Percentiles rank a stretch among this genome's conserved stretches.
Evolutionary conservation across 2,797 vertebrate genomes (phyloP).

Genomic region (Alcedo atthis): DNA sequence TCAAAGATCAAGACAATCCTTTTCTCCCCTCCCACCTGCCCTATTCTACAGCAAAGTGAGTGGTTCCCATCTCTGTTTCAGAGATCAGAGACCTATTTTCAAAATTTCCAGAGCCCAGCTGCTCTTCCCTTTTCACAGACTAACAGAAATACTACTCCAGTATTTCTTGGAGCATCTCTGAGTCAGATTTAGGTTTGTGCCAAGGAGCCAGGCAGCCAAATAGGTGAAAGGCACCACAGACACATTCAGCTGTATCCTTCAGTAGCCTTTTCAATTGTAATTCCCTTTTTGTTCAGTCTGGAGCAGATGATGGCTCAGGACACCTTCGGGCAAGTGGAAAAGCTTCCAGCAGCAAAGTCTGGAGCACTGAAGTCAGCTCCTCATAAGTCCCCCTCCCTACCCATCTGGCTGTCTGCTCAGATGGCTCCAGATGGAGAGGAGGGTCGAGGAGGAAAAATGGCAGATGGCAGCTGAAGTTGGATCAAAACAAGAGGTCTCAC

Average conservation of each 20-base stretch:
- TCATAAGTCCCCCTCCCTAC: rapidly evolving
- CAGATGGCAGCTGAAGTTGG: conserved; percentile 17
- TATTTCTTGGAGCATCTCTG: neutral
- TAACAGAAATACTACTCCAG: neutral
- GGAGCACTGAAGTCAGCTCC: neutral
- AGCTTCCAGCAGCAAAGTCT: neutral
- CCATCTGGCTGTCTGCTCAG: neutral
- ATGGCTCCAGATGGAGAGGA: neutral
- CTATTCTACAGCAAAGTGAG: neutral
- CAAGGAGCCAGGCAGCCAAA: conserved; percentile 30
- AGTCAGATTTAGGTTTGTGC: conserved; percentile 29
- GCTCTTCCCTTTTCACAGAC: neutral
- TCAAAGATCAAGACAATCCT: neutral
- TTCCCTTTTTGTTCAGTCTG: neutral
- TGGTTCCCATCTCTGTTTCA: neutral
- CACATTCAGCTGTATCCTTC: neutral
- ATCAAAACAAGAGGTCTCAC: neutral
- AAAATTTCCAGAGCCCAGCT: neutral
- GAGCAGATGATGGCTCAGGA: conserved; percentile 9
- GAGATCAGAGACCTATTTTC: neutral
- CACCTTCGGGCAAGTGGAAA: neutral
- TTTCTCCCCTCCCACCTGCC: rapidly evolving
- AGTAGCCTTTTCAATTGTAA: neutral
- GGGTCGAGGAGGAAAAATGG: neutral
- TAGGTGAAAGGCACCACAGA: neutral